phyloP scores from a whole-genome alignment of 2,888 invertebrate genomes.

The Orthonychiurus folsomi region DNA sequence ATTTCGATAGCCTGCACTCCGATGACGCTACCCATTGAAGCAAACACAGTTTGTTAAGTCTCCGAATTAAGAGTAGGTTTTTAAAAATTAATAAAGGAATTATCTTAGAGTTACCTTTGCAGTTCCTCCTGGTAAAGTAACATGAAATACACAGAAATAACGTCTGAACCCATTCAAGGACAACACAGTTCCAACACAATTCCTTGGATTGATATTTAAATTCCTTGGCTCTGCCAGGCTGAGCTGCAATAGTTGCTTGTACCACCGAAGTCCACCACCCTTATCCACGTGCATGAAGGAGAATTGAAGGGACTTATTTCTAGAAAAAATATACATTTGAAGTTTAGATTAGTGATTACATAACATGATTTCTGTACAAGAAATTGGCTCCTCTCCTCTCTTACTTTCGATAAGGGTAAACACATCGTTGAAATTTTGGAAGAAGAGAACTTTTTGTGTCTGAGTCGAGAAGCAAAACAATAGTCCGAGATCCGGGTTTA shows the following conservation, averaged over 20 bases:
- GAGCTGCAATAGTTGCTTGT: constrained; percentile 75
- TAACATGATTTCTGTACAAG: background rate
- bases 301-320: constrained; percentile 93
- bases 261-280: constrained; percentile 74
- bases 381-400: constrained; percentile 42
- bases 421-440: constrained; percentile 81
- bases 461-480: constrained; percentile 80
- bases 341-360: constrained; percentile 2
- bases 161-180: constrained; percentile 92
- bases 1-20: constrained; percentile 36
- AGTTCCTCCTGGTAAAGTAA: constrained; percentile 70
- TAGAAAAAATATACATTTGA: constrained; percentile 49
- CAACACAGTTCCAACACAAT: constrained; percentile 93
- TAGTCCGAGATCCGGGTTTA: constrained; percentile 90
- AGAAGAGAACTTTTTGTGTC: constrained; percentile 77
- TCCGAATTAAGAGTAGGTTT: background rate
- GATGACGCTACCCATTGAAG: constrained; percentile 7
- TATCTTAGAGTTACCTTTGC: constrained; percentile 57
- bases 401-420: constrained; percentile 93
- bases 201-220: constrained; percentile 84
- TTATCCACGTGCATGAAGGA: constrained; percentile 87
- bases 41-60: background rate
- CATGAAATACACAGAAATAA: constrained; percentile 98
- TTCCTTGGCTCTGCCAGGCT: constrained; percentile 73
- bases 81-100: no score